Base-by-base conservation (phyloP, 2,113 vertebrate species). In the Oxyura jamaicensis region DNA sequence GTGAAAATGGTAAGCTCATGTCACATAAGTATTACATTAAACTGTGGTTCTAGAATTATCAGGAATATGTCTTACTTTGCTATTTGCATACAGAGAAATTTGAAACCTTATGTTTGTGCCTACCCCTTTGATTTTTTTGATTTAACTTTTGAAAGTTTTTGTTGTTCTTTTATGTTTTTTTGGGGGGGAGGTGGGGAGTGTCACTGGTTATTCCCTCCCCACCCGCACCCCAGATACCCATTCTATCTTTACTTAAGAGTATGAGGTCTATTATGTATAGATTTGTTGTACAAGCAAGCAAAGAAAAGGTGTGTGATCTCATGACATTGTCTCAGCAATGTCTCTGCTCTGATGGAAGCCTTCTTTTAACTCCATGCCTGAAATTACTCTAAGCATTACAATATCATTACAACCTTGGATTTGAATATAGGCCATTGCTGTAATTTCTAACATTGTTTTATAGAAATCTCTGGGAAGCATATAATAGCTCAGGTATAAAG, bases 211-310 rank as follows among this genome's bases (percentile, higher is more conserved):
- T 4, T 46, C 46, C 18, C 18, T 23, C 48, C 22, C 48, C 48
- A 23, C 15, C 36, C 36, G 3, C 1, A 50, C 6, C 31, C 8
- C 29, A 76, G 14, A 14, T 76, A 41, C 6, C 6, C 2, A 20
- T 0, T 0, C 4, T 11, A 42, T 35, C 18, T 62, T 28, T 68
- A 68, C 58, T 42, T 29, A 55, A 42, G 19, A 83, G 1, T 0
- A 1, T 52, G 72, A 91, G 65, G 46, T 21, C 2, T 41, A 21
- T 53, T 16, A 52, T 16, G 22, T 28, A 66, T 56, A 86, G 16
- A 19, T 22, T 23, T 3, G 28, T 8, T 18, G 41, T 6, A 53
- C n/a, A 65, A 65, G 8, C 21, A 50, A 19, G n/a, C 22, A 83
- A 23, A 22, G 22, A 74, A 85, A 92, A 67, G 6, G 3, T 53